Conservation (phyloP, 2,888 invertebrate genomes). For the Nephrotoma appendiculata region DNA sequence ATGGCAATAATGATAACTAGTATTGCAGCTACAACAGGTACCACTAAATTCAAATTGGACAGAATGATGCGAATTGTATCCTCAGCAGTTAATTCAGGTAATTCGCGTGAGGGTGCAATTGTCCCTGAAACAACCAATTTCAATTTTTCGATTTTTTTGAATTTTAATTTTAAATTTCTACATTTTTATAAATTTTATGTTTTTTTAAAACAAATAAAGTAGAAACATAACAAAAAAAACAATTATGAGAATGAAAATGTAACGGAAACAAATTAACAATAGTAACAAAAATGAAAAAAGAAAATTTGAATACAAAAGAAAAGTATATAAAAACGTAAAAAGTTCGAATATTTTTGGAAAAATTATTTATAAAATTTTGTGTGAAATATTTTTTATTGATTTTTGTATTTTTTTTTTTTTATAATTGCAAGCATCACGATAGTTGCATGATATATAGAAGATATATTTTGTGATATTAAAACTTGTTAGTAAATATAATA, state of each 20-base stretch:
- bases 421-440: not conserved
- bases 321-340: not conserved
- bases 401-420: not conserved
- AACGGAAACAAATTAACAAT: not conserved
- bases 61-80: slow-evolving; percentile 77
- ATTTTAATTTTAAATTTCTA: slow-evolving; percentile 7
- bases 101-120: slow-evolving; percentile 80
- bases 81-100: slow-evolving; percentile 60
- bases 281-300: not conserved
- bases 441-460: not conserved
- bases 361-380: not conserved
- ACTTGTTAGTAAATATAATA: not conserved
- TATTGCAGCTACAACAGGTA: slow-evolving; percentile 82
- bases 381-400: not conserved
- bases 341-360: not conserved
- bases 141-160: slow-evolving; percentile 12
- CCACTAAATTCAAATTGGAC: slow-evolving; percentile 83
- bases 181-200: slow-evolving; percentile 5
- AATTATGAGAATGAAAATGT: not conserved
- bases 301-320: not conserved
- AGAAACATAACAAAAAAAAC: not conserved
- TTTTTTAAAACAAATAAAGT: slow-evolving; percentile 2
- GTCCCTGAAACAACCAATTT: slow-evolving; percentile 69
- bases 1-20: slow-evolving; percentile 88
- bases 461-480: not conserved